Evolutionary conservation across 2,113 vertebrate genomes (phyloP).

Genomic region (Protobothrops flavoviridis): DNA sequence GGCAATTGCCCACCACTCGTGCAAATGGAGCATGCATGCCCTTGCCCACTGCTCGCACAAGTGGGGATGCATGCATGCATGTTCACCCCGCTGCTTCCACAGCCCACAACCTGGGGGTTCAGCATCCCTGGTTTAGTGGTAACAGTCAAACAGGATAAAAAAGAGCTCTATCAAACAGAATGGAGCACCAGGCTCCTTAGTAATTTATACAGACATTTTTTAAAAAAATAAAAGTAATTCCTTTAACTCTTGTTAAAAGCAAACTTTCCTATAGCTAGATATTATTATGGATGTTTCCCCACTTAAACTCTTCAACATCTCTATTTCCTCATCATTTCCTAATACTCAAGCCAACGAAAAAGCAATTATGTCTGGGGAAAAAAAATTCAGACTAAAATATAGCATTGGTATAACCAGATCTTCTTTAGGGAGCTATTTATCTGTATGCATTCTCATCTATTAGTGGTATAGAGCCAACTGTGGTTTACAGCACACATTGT

Average conservation of each 20-base stretch:
- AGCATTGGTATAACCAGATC: constrained; percentile 30
- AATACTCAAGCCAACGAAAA: background rate
- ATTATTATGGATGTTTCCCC: background rate
- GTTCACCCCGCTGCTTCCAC: background rate
- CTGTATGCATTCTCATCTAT: constrained; percentile 20
- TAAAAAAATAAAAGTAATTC: background rate
- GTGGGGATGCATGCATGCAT: background rate
- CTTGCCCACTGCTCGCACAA: rapidly evolving
- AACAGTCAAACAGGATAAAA: background rate
- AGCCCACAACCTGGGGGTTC: background rate
- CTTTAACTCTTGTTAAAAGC: background rate
- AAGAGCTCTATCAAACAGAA: background rate
- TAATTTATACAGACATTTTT: background rate
- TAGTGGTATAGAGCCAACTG: background rate
- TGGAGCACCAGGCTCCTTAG: background rate
- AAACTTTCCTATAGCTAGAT: background rate
- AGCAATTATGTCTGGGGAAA: constrained; percentile 43
- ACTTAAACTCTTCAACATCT: background rate
- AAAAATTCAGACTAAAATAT: constrained; percentile 23
- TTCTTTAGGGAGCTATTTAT: constrained; percentile 41
- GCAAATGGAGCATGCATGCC: background rate
- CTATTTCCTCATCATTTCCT: background rate
- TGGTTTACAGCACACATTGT: constrained; percentile 13
- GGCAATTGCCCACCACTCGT: background rate
- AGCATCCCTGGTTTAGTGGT: background rate